Evolutionary conservation across 2,113 vertebrate species (phyloP), one percentile per base, ranked within the genome.

Genomic region (Pantherophis guttatus): DNA sequence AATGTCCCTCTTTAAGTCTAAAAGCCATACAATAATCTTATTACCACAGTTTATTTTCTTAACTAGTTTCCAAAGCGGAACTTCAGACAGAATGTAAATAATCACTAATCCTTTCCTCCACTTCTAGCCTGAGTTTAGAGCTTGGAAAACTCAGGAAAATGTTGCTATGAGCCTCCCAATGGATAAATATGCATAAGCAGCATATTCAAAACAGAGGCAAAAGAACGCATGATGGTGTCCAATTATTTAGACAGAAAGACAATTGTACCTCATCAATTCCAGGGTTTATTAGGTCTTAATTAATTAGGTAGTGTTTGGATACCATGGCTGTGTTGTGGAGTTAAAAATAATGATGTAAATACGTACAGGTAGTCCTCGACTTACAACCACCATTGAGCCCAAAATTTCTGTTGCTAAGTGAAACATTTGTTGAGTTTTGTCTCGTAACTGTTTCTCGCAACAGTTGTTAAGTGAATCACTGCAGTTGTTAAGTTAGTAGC

Each of bases 41-140:
- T 88, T 70, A 75, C n/a, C 87, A 87, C 59, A 88, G 39, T 75
- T 88, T 88, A 59, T 92, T 92, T 88, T 88, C 86, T 88, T 88
- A 88, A 87, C 91, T 24, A 54, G 50, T 92, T 92, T 70, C 91
- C 91, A 92, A 70, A 93, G 39, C 58, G 3, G 85, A 93, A 91
- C 87, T 44, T 89, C 48, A 44, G 39, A n/a, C 53, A 9, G n/a
- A 89, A 89, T 94, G 65, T 53, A 94, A 89, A 93, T 62, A 89
- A 85, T 7, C n/a, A 29, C 48, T 86, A 86, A 94, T 91, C 93
- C 65, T 59, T 93, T 91, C 88, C 88, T 53, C 44, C 7, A 19
- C 3, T 90, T 50, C 88, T 39, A 86, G 92, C 86, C 57, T 17
- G 26, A 8, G 48, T 17, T 48, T 86, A 62, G 70, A 70, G 19